Evolutionary conservation across 2,113 vertebrate genomes (phyloP).

Genomic region (Girardinichthys multiradiatus): DNA sequence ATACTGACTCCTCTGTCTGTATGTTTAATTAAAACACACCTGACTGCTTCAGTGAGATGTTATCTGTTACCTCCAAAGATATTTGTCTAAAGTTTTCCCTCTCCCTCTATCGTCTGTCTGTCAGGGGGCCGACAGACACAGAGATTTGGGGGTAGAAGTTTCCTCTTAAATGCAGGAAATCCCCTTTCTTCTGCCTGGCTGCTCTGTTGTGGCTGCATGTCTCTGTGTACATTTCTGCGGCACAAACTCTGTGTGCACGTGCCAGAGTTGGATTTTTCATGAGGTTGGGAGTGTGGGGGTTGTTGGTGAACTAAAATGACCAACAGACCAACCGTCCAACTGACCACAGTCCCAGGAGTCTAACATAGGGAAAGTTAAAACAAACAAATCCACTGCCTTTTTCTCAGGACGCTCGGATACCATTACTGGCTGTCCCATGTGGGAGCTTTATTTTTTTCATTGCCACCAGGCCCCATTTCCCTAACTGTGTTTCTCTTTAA

Average conservation of each 20-base stretch:
- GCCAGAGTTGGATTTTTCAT: conserved; percentile 42
- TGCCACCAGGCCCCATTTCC: conserved; percentile 4
- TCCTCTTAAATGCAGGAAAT: conserved; percentile 67
- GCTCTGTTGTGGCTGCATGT: conserved; percentile 66
- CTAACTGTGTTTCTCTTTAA: conserved; percentile 39
- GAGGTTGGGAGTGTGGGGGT: conserved; percentile 14
- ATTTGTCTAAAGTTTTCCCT: background rate
- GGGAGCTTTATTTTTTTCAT: conserved; percentile 7
- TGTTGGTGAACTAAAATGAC: conserved; percentile 25
- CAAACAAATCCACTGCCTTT: conserved; percentile 53
- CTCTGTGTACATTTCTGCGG: conserved; percentile 65
- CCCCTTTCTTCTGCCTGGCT: conserved; percentile 69
- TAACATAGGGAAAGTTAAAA: conserved; percentile 59
- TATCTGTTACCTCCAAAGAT: conserved; percentile 5
- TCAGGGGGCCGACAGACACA: conserved; percentile 23
- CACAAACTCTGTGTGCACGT: conserved; percentile 52
- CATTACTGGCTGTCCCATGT: conserved; percentile 53
- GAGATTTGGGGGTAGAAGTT: conserved; percentile 43
- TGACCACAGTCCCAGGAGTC: conserved; percentile 41
- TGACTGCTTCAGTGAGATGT: conserved; percentile 1
- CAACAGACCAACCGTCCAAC: conserved; percentile 25
- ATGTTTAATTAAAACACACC: conserved; percentile 9
- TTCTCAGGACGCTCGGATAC: conserved; percentile 60
- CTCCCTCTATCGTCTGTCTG: conserved; percentile 16
- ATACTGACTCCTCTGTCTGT: background rate